Evolutionary conservation across 2,113 vertebrate genomes (phyloP).

Genomic region (Todiramphus saurophagus): DNA sequence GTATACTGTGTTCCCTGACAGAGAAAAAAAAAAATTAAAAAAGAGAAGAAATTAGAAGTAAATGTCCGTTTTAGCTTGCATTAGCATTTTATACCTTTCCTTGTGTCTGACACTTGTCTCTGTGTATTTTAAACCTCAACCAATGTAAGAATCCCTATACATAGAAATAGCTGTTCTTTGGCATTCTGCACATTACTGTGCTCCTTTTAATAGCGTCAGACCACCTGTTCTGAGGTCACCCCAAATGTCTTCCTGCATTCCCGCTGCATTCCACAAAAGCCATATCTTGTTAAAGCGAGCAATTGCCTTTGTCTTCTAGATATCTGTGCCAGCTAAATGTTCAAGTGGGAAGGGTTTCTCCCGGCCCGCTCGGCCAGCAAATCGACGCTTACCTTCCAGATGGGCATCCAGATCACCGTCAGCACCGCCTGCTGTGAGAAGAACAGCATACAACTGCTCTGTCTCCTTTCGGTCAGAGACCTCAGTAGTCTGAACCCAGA

Average conservation of each 20-base stretch:
- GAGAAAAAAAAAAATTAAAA: neutral
- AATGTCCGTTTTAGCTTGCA: neutral
- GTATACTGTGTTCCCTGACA: neutral
- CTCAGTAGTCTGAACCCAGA: constrained; percentile 75
- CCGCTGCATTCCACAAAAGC: neutral
- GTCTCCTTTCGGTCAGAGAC: constrained; percentile 80
- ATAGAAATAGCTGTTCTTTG: constrained; percentile 21
- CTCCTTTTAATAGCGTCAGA: constrained; percentile 45
- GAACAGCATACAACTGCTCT: constrained; percentile 65
- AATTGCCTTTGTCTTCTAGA: constrained; percentile 72
- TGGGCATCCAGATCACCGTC: constrained; percentile 87
- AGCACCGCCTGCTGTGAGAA: constrained; percentile 73
- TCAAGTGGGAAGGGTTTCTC: constrained; percentile 85
- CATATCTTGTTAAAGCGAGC: neutral
- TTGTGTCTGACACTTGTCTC: neutral
- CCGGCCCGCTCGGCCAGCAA: constrained; percentile 88
- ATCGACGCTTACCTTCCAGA: constrained; percentile 89
- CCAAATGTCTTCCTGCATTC: neutral
- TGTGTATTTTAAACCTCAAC: neutral
- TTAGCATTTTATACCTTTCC: neutral
- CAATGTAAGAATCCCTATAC: neutral
- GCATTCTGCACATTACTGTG: constrained; percentile 31
- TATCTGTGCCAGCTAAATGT: constrained; percentile 57
- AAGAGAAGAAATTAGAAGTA: neutral
- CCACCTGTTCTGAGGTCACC: constrained; percentile 26